phyloP scores from a whole-genome alignment of 2,113 vertebrate species.

The Malaclemys terrapin region DNA sequence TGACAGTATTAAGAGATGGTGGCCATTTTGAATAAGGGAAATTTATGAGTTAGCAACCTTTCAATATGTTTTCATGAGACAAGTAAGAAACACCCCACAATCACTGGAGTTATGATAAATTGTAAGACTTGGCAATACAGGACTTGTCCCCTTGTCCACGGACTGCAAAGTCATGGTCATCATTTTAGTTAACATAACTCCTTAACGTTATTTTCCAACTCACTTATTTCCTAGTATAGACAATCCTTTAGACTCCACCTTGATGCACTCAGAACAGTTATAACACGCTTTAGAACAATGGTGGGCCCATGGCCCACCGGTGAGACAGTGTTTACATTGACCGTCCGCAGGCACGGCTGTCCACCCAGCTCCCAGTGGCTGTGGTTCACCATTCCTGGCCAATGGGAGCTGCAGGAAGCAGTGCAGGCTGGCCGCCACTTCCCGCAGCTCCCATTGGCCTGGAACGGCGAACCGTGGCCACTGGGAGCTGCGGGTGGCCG shows the following conservation, averaged over 20 bases:
- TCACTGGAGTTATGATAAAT: background rate
- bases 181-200: background rate
- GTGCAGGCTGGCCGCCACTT: too few relatives aligned
- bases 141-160: background rate
- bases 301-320: too few relatives aligned
- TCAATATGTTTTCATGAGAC: background rate
- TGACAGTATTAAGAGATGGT: too few relatives aligned
- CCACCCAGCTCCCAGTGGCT: too few relatives aligned
- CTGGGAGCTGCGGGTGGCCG: too few relatives aligned
- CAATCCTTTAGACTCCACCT: background rate
- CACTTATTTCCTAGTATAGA: background rate
- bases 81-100: background rate
- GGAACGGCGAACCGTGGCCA: too few relatives aligned
- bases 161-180: background rate
- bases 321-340: too few relatives aligned
- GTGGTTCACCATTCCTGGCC: too few relatives aligned
- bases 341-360: too few relatives aligned
- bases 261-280: background rate
- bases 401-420: too few relatives aligned
- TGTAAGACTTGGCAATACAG: background rate
- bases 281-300: background rate
- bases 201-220: background rate
- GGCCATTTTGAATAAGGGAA: background rate
- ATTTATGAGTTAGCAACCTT: background rate
- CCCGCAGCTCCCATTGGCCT: too few relatives aligned